Percentiles rank a stretch among this genome's conserved stretches.
These are phyloP conservation scores for Xiphophorus birchmanni DNA, from an alignment of 2,797 vertebrate species.

Conservation along the genomic window DNA sequence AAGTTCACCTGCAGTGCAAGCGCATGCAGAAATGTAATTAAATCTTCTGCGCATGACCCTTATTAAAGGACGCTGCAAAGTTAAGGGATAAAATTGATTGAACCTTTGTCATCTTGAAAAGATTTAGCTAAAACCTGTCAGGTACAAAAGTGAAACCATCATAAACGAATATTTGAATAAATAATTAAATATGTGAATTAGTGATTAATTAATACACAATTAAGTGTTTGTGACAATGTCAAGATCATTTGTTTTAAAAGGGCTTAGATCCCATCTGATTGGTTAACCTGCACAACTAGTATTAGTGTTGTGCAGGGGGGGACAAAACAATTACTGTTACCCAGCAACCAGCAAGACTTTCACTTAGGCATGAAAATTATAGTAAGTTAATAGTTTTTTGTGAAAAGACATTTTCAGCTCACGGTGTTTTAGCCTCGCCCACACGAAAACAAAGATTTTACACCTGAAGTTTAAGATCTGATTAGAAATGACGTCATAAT, in stretches of 20 bases:
- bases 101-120: neutral
- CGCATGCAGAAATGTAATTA: conserved; percentile 10
- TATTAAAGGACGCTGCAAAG: neutral
- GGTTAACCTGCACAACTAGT: neutral
- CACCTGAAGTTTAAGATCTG: neutral
- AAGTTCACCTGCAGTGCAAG: conserved; percentile 1
- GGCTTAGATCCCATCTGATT: neutral
- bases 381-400: neutral
- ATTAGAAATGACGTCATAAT: neutral
- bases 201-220: neutral
- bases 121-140: conserved; percentile 14
- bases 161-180: neutral
- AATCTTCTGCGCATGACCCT: neutral
- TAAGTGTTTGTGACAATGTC: neutral
- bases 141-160: neutral
- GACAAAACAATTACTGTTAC: neutral
- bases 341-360: neutral
- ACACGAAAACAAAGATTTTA: neutral
- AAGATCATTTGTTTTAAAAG: neutral
- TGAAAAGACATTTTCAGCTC: neutral
- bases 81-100: neutral
- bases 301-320: neutral
- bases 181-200: neutral
- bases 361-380: neutral
- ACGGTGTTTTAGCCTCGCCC: neutral